These are phyloP conservation scores for Parnassius mnemosyne DNA, from an alignment of 2,888 invertebrate genomes.

Conservation along the genomic window DNA sequence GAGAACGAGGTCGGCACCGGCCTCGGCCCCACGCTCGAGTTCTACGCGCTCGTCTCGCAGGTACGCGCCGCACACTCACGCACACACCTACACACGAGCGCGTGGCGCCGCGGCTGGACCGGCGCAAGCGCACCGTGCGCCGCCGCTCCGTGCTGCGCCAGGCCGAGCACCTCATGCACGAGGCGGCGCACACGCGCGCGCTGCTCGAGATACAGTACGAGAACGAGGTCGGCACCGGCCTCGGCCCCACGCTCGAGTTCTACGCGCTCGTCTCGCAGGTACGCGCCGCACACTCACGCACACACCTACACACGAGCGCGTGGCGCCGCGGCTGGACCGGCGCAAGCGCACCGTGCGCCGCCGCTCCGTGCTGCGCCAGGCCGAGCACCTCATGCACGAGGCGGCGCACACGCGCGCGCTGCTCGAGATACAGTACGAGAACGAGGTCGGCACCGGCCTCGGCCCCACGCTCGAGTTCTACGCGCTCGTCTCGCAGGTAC, in stretches of 20 bases:
- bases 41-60: constrained; percentile 97
- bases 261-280: constrained; percentile 94
- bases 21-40: constrained; percentile 99
- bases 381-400: constrained; percentile 96
- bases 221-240: constrained; percentile 95
- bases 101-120: constrained; percentile 95
- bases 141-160: constrained; percentile 95
- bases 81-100: constrained; percentile 87
- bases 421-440: constrained; percentile 88
- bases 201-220: constrained; percentile 89
- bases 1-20: constrained; percentile 96
- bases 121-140: constrained; percentile 94
- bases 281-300: not conserved
- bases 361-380: constrained; percentile 95
- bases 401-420: constrained; percentile 95
- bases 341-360: constrained; percentile 94
- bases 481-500: constrained; percentile 90
- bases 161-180: constrained; percentile 96
- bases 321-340: constrained; percentile 95
- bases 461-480: constrained; percentile 99
- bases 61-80: not conserved
- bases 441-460: constrained; percentile 96
- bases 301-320: constrained; percentile 90
- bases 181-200: constrained; percentile 94
- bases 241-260: constrained; percentile 99